Base-by-base conservation (phyloP, 2,113 vertebrate species). In the Spermophilus dauricus region DNA sequence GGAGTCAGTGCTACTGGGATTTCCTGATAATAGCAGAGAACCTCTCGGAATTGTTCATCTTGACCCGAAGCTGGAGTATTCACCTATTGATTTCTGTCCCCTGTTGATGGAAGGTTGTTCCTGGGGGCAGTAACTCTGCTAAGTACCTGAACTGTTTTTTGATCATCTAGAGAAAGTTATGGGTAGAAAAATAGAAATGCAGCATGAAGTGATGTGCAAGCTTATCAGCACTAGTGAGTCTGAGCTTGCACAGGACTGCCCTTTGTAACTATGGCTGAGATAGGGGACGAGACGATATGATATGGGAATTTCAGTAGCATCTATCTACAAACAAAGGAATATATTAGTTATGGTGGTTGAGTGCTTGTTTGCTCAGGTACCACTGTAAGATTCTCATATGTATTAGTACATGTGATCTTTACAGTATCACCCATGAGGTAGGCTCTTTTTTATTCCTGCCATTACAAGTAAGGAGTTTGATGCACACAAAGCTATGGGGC, bases 211-310 rank as follows among this genome's bases (percentile, higher is more conserved):
- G 53, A 80, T 7, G n/a, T 4, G 14, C 45, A 86, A 18, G 5
- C 28, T 12, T 56, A 39, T 91, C 37, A 61, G 20, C 5, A 61
- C 7, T n/a, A 81, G 61, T 73, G 86, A 86, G 48, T 76, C 34
- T 69, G 39, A 87, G n/a, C 39, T 51, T 61, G 26, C 28, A 69
- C 5, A 51, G 26, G 63, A 22, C 16, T 34, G 65, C 28, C 32
- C 45, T 96, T 51, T 51, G 53, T 84, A 88, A 72, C 56, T 26
- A 30, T 28, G n/a, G 17, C 28, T 73, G 65, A 86, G 92, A 70
- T 53, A 39, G 42, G 26, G 56, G 20, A 9, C 16, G 28, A 34
- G 30, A 10, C 12, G 20, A 12, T 48, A 11, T 75, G 84, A 45
- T 2, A 0, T 28, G 5, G 4, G 20, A 34, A 20, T 37, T 42